phyloP scores from a whole-genome alignment of 1,140 invertebrate genomes.

The Drosophila tropicalis region DNA sequence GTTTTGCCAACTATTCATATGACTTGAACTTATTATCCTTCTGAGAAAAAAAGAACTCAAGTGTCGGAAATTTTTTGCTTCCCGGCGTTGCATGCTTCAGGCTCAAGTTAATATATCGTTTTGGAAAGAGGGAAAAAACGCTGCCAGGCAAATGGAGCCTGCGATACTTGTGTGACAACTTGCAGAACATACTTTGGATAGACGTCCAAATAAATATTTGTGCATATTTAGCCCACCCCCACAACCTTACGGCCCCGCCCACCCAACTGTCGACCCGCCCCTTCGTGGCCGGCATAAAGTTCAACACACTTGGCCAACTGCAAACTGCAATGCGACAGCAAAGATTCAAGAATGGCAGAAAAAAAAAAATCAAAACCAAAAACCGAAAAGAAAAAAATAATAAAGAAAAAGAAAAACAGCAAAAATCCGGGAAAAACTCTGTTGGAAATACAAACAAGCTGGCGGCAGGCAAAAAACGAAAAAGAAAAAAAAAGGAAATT shows the following conservation, averaged over 20 bases:
- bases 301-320: slow-evolving; percentile 72
- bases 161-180: slow-evolving; percentile 62
- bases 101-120: slow-evolving; percentile 1
- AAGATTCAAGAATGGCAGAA: slow-evolving; percentile 55
- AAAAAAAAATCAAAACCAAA: slow-evolving; percentile 25
- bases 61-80: neutral
- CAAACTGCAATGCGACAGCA: slow-evolving; percentile 59
- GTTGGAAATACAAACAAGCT: slow-evolving; percentile 68
- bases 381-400: slow-evolving; percentile 38
- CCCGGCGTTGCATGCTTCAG: neutral
- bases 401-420: slow-evolving; percentile 21
- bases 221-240: slow-evolving; percentile 68
- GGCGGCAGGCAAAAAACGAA: slow-evolving; percentile 47
- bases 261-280: neutral
- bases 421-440: slow-evolving; percentile 28
- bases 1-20: no score
- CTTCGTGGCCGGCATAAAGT: slow-evolving; percentile 54
- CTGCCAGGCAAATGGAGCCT: slow-evolving; percentile 43
- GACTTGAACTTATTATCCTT: no score
- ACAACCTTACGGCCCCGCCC: neutral
- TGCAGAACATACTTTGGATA: slow-evolving; percentile 59
- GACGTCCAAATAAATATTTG: slow-evolving; percentile 73
- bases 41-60: no score
- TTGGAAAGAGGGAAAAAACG: slow-evolving; percentile 35
- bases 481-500: slow-evolving; percentile 33